Base-by-base conservation (phyloP, 2,888 invertebrate genomes). In the Stenichneumon culpator region DNA sequence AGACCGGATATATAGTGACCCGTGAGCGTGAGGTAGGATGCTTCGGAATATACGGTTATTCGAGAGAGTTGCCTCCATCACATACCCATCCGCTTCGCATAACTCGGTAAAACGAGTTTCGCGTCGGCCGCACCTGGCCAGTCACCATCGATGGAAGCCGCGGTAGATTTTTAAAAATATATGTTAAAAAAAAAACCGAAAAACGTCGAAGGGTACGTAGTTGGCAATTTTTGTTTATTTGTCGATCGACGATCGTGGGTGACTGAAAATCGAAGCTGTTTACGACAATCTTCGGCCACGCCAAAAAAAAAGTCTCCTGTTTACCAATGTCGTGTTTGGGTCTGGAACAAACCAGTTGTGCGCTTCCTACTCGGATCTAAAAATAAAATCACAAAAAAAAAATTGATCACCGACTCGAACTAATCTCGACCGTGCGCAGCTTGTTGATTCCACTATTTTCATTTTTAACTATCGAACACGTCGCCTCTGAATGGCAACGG, bases 21-120 rank as follows among this genome's bases (percentile, higher is more conserved):
- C 32, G 36, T 36, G 54, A 32, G 9, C n/a, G 36, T 36, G 54
- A 32, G 28, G 19, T 28, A 74, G 73, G 73, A 73, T 74, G 25
- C 60, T 47, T 50, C n/a, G 73, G 22, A 22, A 57, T 60, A 74
- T 74, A 75, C 50, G 32, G 75, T 50, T 65, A 63, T 67, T 75
- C 50, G 75, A 60, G 74, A 74, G 74, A 74, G 60, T 75, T 67
- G 52, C 47, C 60, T 74, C 60, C 65, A 44, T 65, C 52, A 32
- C 63, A 50, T 67, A 32, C 52, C 65, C 22, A 36, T 75, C 50
- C 22, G 19, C 36, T 28, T 63, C 22, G 69, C 69, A n/a, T 36
- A 52, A 22, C 32, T 22, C 19, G 65, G 16, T 36, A 32, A n/a
- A 65, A 75, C 50, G 36, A 75, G 70, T 54, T 54, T 36, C 54